A percentile compares a stretch with the other conserved stretches of the same genome.
These are phyloP conservation scores for Antedon bifida DNA, from an alignment of 35 echinoderm and acorn worm genomes.

Conservation along the genomic window DNA sequence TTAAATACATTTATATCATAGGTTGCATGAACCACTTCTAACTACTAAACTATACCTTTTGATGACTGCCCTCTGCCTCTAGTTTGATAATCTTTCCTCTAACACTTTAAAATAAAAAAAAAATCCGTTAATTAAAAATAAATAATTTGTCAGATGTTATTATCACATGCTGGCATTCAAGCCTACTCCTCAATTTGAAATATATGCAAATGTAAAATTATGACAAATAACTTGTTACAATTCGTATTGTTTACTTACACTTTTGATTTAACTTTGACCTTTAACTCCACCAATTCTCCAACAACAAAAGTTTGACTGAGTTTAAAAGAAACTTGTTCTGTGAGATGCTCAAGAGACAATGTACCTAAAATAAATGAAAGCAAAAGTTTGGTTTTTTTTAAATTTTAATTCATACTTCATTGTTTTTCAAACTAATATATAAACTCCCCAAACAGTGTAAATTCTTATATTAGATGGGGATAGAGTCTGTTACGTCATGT, in stretches of 20 bases:
- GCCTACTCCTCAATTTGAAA: no score
- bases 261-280: slow-evolving; percentile 64
- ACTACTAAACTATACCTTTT: neutral
- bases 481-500: no score
- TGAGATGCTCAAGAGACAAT: slow-evolving; percentile 44
- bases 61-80: neutral
- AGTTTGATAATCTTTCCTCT: neutral
- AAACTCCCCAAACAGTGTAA: no score
- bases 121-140: neutral
- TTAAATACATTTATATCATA: no score
- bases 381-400: neutral
- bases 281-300: slow-evolving; percentile 74
- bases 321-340: slow-evolving; percentile 32
- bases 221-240: no score
- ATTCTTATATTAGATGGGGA: no score
- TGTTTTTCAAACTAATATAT: no score
- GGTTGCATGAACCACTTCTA: no score
- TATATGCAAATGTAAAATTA: no score
- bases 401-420: neutral
- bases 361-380: slow-evolving; percentile 28
- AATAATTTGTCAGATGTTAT: no score
- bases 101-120: neutral
- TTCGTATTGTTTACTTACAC: slow-evolving; percentile 20
- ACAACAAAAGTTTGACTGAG: slow-evolving; percentile 36
- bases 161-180: no score